phyloP scores from a whole-genome alignment of 2,113 vertebrate genomes.

The Hyperopisus bebe region DNA sequence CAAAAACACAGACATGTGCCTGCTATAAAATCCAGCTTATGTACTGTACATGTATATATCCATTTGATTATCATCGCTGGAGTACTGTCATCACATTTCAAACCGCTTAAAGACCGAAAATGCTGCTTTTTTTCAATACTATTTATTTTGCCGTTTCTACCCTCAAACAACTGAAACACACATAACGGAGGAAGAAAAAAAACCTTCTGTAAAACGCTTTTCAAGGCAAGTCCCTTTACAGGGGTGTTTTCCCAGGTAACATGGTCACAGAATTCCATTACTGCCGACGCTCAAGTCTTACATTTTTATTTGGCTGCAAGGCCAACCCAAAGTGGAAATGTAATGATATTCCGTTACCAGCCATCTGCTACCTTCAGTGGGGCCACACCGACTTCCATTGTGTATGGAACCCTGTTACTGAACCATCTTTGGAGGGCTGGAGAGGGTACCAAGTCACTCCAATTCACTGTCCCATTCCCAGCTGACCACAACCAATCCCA shows the following conservation, averaged over 20 bases:
- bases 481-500: background rate
- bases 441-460: background rate
- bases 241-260: constrained; percentile 13
- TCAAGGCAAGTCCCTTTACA: background rate
- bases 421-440: background rate
- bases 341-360: constrained; percentile 26
- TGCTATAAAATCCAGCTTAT: background rate
- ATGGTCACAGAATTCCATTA: constrained; percentile 13
- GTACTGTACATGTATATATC: background rate
- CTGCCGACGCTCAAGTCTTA: constrained; percentile 5
- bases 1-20: background rate
- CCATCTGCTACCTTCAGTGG: constrained; percentile 22
- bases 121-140: background rate
- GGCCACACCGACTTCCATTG: constrained; percentile 1
- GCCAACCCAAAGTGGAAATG: background rate
- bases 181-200: background rate
- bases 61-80: background rate
- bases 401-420: background rate
- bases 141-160: background rate
- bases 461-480: background rate
- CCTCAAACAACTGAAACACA: background rate
- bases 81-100: background rate
- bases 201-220: background rate
- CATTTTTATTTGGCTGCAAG: constrained; percentile 18
- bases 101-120: no score